Evolutionary conservation across 2,113 vertebrate genomes (phyloP), one percentile per base, ranked within the genome.

Genomic region (Prionailurus bengalensis): DNA sequence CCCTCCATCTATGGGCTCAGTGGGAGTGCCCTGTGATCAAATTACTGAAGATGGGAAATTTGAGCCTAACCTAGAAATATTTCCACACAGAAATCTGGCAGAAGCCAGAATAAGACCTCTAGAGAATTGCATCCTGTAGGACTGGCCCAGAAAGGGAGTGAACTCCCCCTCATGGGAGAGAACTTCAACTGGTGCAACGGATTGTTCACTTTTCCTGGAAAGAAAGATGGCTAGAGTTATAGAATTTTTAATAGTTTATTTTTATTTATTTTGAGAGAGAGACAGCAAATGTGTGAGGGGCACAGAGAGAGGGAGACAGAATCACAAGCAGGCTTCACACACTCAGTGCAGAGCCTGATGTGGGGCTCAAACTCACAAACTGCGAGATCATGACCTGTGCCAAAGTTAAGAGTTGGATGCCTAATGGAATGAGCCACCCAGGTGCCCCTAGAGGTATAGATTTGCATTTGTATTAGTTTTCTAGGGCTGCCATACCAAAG

Each of bases 121-220:
- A 79, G 51, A 55, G 3, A 53, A 73, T 84, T 36, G 21, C 2
- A 79, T 82, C 8, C n/a, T 10, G 13, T n/a, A 66, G 82, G 29
- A 78, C 61, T 51, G 29, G 36, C 31, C 63, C 36, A 33, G 45
- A 78, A 74, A 39, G 39, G 16, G 61, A 55, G 25, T 3, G 21
- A 65, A 31, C 11, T 61, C 80, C 5, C 74, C 53, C 39, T 53
- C 4, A 31, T 19, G 29, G 13, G 19, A 63, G 84, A 76, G 74
- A 48, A 78, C 42, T 78, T 78, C 7, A 4, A 87, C 65, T 21
- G 23, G 16, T 74, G 51, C 23, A 84, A 48, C 61, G 58, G 36
- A 68, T 25, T 86, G 31, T 80, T 93, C 79, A 76, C 93, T 51
- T 78, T 95, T 78, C 85, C 51, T 87, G 51, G 51, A 87, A 82